phyloP scores from a whole-genome alignment of 2,113 vertebrate genomes.

The Tiliqua scincoides region DNA sequence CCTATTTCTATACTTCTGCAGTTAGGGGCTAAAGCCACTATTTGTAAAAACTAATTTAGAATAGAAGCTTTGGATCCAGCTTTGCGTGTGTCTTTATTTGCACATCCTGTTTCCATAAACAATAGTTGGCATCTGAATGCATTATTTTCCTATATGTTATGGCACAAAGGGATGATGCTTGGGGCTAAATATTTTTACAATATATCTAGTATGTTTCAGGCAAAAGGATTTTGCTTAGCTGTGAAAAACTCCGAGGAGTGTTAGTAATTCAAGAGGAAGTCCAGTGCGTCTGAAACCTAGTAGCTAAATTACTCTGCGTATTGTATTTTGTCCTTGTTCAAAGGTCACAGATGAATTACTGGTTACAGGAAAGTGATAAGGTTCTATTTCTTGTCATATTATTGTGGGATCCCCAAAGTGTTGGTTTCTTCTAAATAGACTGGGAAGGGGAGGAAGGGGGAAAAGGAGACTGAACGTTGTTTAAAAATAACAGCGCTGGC shows the following conservation, averaged over 20 bases:
- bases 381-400: conserved; percentile 38
- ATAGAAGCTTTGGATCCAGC: background rate
- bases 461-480: background rate
- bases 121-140: conserved; percentile 52
- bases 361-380: conserved; percentile 37
- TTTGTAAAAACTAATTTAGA: background rate
- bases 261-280: conserved; percentile 33
- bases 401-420: conserved; percentile 19
- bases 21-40: background rate
- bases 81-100: background rate
- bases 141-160: conserved; percentile 41
- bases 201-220: conserved; percentile 42
- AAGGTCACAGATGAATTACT: conserved; percentile 30
- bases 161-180: conserved; percentile 58
- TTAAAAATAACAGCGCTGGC: conserved; percentile 22
- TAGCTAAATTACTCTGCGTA: conserved; percentile 44
- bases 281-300: conserved; percentile 42
- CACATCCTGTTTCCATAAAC: conserved; percentile 17
- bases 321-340: conserved; percentile 28
- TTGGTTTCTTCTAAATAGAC: conserved; percentile 20
- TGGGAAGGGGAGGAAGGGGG: background rate
- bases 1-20: background rate
- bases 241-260: conserved; percentile 40
- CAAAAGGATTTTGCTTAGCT: conserved; percentile 50
- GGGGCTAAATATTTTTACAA: conserved; percentile 6